These are phyloP conservation scores for Hofmannophila pseudospretella DNA, from an alignment of 2,888 invertebrate species.

Conservation along the genomic window DNA sequence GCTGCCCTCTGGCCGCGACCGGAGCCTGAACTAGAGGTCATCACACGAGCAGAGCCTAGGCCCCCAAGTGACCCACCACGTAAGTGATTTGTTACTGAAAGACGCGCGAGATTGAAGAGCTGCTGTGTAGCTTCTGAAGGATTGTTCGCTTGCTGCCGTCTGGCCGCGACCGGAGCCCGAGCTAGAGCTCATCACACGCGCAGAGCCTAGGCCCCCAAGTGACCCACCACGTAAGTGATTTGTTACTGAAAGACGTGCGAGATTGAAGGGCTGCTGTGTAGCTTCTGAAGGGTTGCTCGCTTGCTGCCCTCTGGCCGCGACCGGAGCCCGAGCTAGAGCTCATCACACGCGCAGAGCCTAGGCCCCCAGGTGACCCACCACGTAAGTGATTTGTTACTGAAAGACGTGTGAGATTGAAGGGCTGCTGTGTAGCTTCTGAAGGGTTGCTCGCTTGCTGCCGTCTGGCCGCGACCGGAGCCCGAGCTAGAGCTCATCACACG, in stretches of 20 bases:
- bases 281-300: slow-evolving; percentile 85
- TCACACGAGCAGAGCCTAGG: slow-evolving; percentile 27
- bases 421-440: too few species aligned
- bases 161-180: slow-evolving; percentile 65
- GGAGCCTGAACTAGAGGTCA: slow-evolving; percentile 47
- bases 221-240: slow-evolving; percentile 41
- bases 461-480: slow-evolving; percentile 67
- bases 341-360: slow-evolving; percentile 28
- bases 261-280: too few species aligned
- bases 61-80: slow-evolving; percentile 29
- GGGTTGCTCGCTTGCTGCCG: slow-evolving; percentile 85
- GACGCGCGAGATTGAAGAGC: too few species aligned
- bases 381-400: too few species aligned
- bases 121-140: too few species aligned
- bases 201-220: slow-evolving; percentile 21
- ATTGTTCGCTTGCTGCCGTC: slow-evolving; percentile 83
- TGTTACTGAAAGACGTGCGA: too few species aligned
- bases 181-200: slow-evolving; percentile 37
- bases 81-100: too few species aligned
- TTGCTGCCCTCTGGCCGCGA: slow-evolving; percentile 76
- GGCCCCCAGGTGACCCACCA: slow-evolving; percentile 23
- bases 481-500: slow-evolving; percentile 41
- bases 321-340: slow-evolving; percentile 52
- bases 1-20: slow-evolving; percentile 76
- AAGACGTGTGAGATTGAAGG: too few species aligned